Base-by-base conservation (phyloP, 2,113 vertebrate species). In the Podocnemis expansa region DNA sequence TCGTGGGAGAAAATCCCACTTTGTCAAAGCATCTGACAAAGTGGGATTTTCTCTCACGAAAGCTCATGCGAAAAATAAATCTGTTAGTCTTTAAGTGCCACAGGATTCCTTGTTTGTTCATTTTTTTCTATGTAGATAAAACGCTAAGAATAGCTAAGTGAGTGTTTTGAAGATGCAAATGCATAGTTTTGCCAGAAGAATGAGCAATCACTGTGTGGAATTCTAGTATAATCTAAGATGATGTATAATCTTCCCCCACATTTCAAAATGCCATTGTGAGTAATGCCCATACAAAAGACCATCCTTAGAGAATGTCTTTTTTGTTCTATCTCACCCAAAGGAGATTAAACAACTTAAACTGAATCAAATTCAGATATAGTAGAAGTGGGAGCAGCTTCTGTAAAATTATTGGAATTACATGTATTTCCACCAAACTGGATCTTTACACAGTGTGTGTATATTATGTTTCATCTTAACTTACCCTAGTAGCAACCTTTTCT, bases 291-390 rank as follows among this genome's bases (percentile, higher is more conserved):
- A 81, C 29, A 95, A 94, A 89, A 85, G 31, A 2, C 29, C 83
- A 0, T 85, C 91, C 41, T 85, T 89, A 76, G 55, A 81, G 76
- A 92, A 85, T 91, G 12, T 60, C 86, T 21, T 94, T 70, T 22
- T 92, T 29, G 89, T 96, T 87, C 91, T 94, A 78, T 19, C 29
- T 10, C 49, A 89, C 88, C 52, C 92, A 89, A 92, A 92, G 41
- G 91, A 91, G 89, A 95, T 92, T 82, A 91, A 87, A 54, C 84
- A n/a, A 17, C 80, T 93, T 88, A 47, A 21, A n/a, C 43, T 76
- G 34, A 45, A 52, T 90, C 89, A 82, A 92, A 89, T 88, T 89
- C 86, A 87, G 89, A 91, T 91, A 82, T 89, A 95, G 83, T 88
- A 80, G 29, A 90, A 38, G 49, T 78, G 87, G 88, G n/a, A 92